Evolutionary conservation across 1,140 invertebrate genomes (phyloP).

Genomic region (Solenopsis fugax): DNA sequence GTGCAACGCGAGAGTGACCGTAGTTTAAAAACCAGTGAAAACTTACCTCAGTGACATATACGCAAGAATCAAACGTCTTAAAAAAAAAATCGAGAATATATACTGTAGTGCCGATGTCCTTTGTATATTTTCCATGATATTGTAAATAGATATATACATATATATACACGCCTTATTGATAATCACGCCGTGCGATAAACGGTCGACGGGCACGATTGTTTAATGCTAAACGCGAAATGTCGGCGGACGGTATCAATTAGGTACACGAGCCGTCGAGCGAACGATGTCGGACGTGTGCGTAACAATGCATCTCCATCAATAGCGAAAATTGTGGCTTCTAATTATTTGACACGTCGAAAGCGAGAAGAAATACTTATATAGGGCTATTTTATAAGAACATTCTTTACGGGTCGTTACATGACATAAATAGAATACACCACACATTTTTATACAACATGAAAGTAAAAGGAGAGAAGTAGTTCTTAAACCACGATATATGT

Average conservation of each 20-base stretch:
- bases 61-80: slow-evolving; percentile 79
- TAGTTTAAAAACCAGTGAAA: slow-evolving; percentile 71
- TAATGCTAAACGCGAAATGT: slow-evolving; percentile 69
- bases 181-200: slow-evolving; percentile 69
- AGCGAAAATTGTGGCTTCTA: slow-evolving; percentile 54
- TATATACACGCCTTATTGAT: slow-evolving; percentile 76
- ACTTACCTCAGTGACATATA: slow-evolving; percentile 77
- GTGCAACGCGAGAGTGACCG: slow-evolving; percentile 17
- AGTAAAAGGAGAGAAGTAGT: slow-evolving; percentile 24
- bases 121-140: slow-evolving; percentile 79
- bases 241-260: slow-evolving; percentile 37
- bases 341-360: slow-evolving; percentile 41
- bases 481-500: neutral
- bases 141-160: slow-evolving; percentile 77
- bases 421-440: slow-evolving; percentile 39
- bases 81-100: slow-evolving; percentile 72
- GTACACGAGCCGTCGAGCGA: slow-evolving; percentile 49
- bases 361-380: slow-evolving; percentile 29
- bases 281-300: slow-evolving; percentile 30
- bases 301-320: slow-evolving; percentile 25
- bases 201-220: slow-evolving; percentile 70
- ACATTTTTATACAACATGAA: slow-evolving; percentile 63
- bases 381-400: slow-evolving; percentile 59
- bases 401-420: slow-evolving; percentile 53
- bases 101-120: slow-evolving; percentile 76